phyloP scores from a whole-genome alignment of 2,113 vertebrate species.

The Lota lota region DNA sequence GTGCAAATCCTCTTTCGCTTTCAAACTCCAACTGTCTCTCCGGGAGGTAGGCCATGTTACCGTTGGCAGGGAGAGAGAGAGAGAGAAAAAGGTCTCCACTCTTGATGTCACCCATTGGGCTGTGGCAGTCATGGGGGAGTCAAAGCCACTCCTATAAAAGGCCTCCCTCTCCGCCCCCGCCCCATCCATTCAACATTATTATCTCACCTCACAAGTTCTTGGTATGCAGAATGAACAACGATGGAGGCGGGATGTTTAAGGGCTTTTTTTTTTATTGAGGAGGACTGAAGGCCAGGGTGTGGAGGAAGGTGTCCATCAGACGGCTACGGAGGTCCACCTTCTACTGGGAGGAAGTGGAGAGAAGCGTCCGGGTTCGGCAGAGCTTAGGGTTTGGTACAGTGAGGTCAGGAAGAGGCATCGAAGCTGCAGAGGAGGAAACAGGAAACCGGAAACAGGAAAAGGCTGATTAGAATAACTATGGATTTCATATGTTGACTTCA shows the following conservation, averaged over 20 bases:
- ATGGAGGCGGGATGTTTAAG: conserved; percentile 49
- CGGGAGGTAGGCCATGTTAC: conserved; percentile 57
- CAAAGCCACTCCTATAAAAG: conserved; percentile 14
- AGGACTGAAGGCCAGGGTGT: background rate
- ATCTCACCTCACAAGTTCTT: conserved; percentile 20
- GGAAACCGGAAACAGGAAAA: conserved; percentile 6
- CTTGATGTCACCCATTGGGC: conserved; percentile 30
- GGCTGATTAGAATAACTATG: no score
- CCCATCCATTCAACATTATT: background rate
- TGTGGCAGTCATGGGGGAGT: conserved; percentile 36
- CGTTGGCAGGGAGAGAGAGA: conserved; percentile 51
- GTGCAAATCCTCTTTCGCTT: conserved; percentile 32
- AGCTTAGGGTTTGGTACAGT: background rate
- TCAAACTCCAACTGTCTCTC: conserved; percentile 21
- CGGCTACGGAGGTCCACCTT: conserved; percentile 3
- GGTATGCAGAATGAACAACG: conserved; percentile 57
- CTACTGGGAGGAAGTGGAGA: background rate
- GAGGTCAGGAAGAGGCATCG: conserved; percentile 75
- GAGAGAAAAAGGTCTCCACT: conserved; percentile 2
- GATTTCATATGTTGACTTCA: no score
- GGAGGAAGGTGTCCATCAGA: background rate
- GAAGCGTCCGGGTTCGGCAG: conserved; percentile 7
- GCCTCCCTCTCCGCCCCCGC: background rate
- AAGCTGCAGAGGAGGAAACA: conserved; percentile 54
- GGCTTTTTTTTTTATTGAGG: background rate